Evolutionary conservation across 2,888 invertebrate genomes (phyloP).

Genomic region (Stramonita haemastoma): DNA sequence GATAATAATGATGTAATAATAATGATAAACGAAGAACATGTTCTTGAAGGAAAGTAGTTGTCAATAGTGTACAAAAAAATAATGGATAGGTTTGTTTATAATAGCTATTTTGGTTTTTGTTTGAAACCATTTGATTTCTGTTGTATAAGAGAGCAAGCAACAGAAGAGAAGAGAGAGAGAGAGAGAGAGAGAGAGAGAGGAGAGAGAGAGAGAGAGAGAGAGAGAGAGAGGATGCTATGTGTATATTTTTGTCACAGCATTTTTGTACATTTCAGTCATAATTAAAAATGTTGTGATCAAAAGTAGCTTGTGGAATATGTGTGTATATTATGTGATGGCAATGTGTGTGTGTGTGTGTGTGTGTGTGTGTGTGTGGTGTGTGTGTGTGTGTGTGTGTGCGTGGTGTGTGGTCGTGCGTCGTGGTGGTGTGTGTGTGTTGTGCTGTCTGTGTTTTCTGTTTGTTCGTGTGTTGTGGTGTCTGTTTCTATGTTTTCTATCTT

Average conservation of each 20-base stretch:
- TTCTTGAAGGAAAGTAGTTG: background rate
- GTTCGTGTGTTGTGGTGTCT: too few species aligned
- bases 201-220: background rate
- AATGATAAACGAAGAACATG: background rate
- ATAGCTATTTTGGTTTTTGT: too few species aligned
- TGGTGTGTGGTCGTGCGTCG: background rate
- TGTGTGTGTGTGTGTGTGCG: background rate
- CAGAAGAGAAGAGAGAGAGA: background rate
- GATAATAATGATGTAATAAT: background rate
- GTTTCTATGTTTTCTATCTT: too few species aligned
- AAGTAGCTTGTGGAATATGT: background rate
- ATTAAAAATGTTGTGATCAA: conserved; percentile 6
- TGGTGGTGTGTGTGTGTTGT: background rate
- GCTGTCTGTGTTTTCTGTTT: too few species aligned
- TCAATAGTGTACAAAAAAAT: background rate
- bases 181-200: background rate
- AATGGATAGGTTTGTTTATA: too few species aligned
- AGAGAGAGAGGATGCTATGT: background rate
- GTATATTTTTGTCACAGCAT: conserved; percentile 12
- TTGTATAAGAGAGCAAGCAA: too few species aligned
- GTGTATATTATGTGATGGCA: background rate
- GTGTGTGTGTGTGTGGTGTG: background rate
- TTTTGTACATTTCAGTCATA: conserved; percentile 20
- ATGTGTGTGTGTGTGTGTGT: conserved; percentile 5
- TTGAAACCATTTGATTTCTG: too few species aligned